Conservation (phyloP, 2,888 invertebrate species). For the Tryphoninae sp. region DNA sequence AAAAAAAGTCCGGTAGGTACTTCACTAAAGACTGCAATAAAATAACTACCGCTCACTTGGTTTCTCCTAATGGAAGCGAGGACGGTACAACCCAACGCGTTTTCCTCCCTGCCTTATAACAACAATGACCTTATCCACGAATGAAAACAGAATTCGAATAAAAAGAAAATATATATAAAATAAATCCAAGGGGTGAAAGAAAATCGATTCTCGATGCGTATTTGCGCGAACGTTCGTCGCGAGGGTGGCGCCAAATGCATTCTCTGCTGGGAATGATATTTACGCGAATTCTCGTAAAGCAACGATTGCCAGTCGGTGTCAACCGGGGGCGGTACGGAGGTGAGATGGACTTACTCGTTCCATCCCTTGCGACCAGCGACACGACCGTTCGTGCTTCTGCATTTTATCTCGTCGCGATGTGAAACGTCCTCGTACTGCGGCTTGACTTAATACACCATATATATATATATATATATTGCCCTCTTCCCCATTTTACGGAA, state of each 20-base stretch:
- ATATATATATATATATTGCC: neutral
- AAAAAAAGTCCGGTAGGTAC: too few relatives aligned
- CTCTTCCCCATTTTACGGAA: constrained; percentile 10
- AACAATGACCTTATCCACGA: neutral
- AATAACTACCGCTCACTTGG: constrained; percentile 24
- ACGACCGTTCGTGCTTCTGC: constrained; percentile 59
- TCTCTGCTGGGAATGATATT: constrained; percentile 54
- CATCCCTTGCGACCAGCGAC: constrained; percentile 33
- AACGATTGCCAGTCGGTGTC: constrained; percentile 64
- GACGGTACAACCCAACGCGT: neutral
- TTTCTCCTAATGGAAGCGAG: neutral
- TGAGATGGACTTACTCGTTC: neutral
- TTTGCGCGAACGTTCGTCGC: neutral
- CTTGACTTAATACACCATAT: neutral
- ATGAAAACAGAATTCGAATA: too few relatives aligned
- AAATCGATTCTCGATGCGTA: constrained; percentile 42
- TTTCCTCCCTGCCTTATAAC: neutral
- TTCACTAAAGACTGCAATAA: neutral
- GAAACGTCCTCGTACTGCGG: constrained; percentile 23
- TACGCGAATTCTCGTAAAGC: constrained; percentile 64
- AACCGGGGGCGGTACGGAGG: constrained; percentile 42
- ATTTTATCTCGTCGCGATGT: constrained; percentile 67
- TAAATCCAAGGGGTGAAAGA: constrained; percentile 23
- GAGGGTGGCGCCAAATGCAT: constrained; percentile 5
- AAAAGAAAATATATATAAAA: too few relatives aligned